Evolutionary conservation across 2,888 invertebrate species (phyloP), one percentile per base, ranked within the genome.

Genomic region (Zygothrica quintamaculata): DNA sequence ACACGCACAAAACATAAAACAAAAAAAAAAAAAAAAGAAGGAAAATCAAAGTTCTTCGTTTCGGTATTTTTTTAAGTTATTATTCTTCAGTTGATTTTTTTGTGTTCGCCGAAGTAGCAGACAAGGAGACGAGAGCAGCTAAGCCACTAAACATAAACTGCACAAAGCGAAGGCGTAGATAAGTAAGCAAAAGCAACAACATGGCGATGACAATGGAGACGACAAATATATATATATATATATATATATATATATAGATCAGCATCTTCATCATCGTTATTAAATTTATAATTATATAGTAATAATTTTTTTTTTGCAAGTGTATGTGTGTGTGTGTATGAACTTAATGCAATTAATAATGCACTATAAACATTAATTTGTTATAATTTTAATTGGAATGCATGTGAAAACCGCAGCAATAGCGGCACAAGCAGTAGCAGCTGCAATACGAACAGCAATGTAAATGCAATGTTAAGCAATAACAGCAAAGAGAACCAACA

Each of bases 81-180:
- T 81, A 68, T 53, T 66, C 67, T 70, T 69, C 50, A 55, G 69
- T 69, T 67, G 70, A n/a, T n/a, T 22, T 57, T 71, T 72, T 68
- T 85, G 66, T 74, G 64, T 66, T 64, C 62, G 52, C 66, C 65
- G 65, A 59, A 50, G 50, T 37, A 42, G 46, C 44, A 39, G 56
- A 34, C 56, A 9, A 36, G 37, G 31, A 64, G 43, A 22, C 18
- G 31, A 44, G 36, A 44, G 43, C 13, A 29, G 8, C 29, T 16
- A 12, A 55, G 55, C 64, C 42, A 50, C 55, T 43, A 55, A 47
- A 56, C 25, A 29, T 13, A 46, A 66, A 61, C 60, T 74, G 78
- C 74, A 56, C 39, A 76, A 68, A 78, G 76, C 79, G 46, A 82
- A 77, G 77, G 77, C 84, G 84, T 80, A 80, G 69, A 82, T 62